Conservation (phyloP, 2,888 invertebrate genomes). For the Stenodema calcarata region DNA sequence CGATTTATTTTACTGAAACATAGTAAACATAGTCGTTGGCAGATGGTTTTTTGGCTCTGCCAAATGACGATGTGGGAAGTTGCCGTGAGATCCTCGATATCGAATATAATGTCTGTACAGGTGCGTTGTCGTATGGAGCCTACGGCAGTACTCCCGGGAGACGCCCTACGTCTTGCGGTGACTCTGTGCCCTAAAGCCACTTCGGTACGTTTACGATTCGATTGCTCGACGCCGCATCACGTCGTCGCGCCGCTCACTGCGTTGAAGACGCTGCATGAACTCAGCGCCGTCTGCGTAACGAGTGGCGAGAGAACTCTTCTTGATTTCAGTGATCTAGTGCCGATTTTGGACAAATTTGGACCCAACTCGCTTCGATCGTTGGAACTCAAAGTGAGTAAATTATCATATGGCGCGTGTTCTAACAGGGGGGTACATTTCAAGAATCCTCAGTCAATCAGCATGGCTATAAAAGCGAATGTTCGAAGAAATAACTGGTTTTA, state of each 20-base stretch:
- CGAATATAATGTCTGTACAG: too few species aligned
- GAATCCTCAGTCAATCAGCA: too few species aligned
- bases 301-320: constrained; percentile 59
- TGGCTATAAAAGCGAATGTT: too few species aligned
- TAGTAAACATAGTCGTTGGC: too few species aligned
- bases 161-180: constrained; percentile 58
- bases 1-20: too few species aligned
- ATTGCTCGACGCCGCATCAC: constrained; percentile 59
- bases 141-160: constrained; percentile 57
- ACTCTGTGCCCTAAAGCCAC: constrained; percentile 58
- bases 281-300: constrained; percentile 59
- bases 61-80: too few species aligned
- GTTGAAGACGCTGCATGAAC: constrained; percentile 55
- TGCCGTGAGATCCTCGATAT: too few species aligned
- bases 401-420: too few species aligned
- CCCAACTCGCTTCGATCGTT: constrained; percentile 50
- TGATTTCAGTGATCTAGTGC: constrained; percentile 59
- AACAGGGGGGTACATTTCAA: too few species aligned
- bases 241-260: constrained; percentile 56
- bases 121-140: constrained; percentile 58
- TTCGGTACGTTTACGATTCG: constrained; percentile 56
- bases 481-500: too few species aligned
- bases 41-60: too few species aligned
- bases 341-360: constrained; percentile 58
- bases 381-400: constrained; percentile 57